Evolutionary conservation across 2,113 vertebrate genomes (phyloP).

Genomic region (Pterocles orientalis): DNA sequence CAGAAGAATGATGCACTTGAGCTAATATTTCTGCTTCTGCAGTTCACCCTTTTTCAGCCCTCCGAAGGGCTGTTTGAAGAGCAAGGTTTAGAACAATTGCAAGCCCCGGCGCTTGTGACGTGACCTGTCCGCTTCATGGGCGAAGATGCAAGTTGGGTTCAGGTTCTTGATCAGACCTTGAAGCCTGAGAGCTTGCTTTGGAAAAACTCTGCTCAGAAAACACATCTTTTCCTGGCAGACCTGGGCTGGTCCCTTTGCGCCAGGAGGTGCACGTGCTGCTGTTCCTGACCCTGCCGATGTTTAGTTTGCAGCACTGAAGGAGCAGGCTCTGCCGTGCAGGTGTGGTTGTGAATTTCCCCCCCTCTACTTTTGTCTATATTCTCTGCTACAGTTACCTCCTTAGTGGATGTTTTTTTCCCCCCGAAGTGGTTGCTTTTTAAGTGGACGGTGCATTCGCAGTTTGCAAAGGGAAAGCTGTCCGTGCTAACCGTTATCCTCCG

Average conservation of each 20-base stretch:
- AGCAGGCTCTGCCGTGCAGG: background rate
- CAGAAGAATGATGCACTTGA: background rate
- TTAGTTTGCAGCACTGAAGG: background rate
- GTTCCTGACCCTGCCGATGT: background rate
- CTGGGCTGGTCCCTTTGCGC: background rate
- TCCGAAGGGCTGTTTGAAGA: background rate
- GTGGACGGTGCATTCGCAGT: fast-evolving
- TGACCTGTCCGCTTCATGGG: fast-evolving
- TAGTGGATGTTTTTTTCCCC: background rate
- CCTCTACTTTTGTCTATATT: background rate
- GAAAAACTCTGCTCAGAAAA: background rate
- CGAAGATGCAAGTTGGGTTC: background rate
- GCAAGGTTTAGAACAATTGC: background rate
- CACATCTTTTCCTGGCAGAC: background rate
- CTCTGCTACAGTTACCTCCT: background rate
- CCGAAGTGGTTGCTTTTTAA: background rate
- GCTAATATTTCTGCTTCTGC: background rate
- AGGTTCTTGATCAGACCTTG: background rate
- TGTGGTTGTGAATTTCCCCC: background rate
- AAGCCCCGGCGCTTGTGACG: background rate
- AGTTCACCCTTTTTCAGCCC: background rate
- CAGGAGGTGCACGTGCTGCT: background rate
- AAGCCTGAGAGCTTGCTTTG: background rate
- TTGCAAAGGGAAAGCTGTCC: background rate
- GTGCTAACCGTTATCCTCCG: fast-evolving